These are phyloP conservation scores for Sebastiscus albofasciatus DNA, from an alignment of 2,797 vertebrate species.

Conservation along the genomic window DNA sequence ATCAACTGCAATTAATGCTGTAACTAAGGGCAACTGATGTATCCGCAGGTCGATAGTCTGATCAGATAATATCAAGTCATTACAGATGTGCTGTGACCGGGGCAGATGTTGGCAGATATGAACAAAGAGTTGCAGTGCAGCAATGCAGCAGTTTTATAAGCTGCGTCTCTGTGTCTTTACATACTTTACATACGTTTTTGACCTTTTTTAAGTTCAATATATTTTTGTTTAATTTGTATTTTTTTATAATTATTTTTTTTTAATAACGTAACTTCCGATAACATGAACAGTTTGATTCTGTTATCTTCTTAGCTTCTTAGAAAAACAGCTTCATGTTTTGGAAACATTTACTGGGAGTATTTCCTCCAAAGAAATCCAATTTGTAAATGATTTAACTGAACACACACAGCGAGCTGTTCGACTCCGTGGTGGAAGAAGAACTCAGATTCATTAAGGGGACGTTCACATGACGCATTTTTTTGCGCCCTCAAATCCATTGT, in stretches of 20 bases:
- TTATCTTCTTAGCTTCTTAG: neutral
- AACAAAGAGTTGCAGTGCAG: neutral
- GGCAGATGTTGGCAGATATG: neutral
- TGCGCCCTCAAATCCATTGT: too few relatives aligned
- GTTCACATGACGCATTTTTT: too few relatives aligned
- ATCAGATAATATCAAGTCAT: neutral
- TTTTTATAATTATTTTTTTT: neutral
- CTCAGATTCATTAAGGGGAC: neutral
- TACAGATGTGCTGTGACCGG: neutral
- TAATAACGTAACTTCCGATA: neutral
- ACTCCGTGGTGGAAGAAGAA: neutral
- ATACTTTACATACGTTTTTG: too few relatives aligned
- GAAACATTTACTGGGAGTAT: too few relatives aligned
- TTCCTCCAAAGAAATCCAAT: neutral
- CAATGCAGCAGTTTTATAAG: neutral
- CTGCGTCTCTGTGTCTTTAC: neutral
- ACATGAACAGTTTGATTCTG: neutral
- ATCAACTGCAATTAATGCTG: neutral
- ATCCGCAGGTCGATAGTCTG: neutral
- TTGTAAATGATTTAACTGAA: accelerated
- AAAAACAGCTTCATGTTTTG: neutral
- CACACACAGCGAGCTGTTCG: neutral
- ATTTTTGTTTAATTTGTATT: neutral
- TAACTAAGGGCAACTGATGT: neutral
- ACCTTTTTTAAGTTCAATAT: neutral